These are phyloP conservation scores for human DNA, from an alignment of 2,113 vertebrate genomes.

Conservation along the genomic window DNA sequence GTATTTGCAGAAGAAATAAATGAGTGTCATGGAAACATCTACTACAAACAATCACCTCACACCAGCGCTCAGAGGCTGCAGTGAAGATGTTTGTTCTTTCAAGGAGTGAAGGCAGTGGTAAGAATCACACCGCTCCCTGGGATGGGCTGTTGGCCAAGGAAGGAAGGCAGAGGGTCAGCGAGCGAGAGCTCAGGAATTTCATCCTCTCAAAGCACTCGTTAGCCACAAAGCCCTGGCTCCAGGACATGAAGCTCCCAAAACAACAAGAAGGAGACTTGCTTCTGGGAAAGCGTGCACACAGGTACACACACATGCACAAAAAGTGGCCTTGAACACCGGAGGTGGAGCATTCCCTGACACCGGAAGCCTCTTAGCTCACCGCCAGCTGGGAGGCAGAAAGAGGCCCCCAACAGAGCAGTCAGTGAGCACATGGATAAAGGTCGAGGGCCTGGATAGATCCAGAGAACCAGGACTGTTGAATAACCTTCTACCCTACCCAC, in stretches of 20 bases:
- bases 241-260: neutral
- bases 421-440: neutral
- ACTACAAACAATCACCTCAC: conserved; percentile 57
- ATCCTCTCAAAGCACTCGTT: neutral
- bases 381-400: neutral
- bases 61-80: conserved; percentile 34
- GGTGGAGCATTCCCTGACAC: neutral
- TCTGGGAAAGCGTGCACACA: neutral
- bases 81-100: conserved; percentile 53
- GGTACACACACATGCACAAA: neutral
- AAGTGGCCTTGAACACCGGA: neutral
- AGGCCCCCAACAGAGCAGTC: neutral
- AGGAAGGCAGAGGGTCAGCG: neutral
- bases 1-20: conserved; percentile 67
- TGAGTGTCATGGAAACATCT: conserved; percentile 70
- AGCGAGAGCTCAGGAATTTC: neutral
- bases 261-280: neutral
- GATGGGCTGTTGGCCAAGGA: neutral
- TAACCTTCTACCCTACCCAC: neutral
- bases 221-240: neutral
- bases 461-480: neutral
- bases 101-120: neutral
- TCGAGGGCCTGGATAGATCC: neutral
- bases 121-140: neutral
- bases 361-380: neutral